Percentiles rank a stretch among this genome's conserved stretches.
Conservation (phyloP, 2,113 vertebrate species). For the Pelecanoides urinatrix region DNA sequence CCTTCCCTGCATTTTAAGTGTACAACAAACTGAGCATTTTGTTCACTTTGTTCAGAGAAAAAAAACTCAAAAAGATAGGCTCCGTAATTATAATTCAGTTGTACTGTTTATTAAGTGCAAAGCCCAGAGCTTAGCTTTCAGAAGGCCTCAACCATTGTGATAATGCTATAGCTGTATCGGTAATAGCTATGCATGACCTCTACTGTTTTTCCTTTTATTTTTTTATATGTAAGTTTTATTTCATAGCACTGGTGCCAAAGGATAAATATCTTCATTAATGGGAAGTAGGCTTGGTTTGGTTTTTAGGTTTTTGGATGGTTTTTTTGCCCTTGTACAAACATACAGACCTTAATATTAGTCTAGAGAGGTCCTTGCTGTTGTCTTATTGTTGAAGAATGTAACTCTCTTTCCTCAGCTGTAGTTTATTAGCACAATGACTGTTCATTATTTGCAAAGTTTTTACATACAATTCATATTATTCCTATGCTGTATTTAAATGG, state of each 20-base stretch:
- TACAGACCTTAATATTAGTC: not conserved
- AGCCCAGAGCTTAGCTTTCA: not conserved
- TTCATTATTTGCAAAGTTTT: not conserved
- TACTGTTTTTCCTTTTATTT: not conserved
- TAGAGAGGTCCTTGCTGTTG: not conserved
- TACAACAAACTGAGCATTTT: not conserved
- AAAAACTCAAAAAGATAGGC: not conserved
- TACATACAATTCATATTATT: not conserved
- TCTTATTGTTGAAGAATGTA: not conserved
- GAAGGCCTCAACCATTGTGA: not conserved
- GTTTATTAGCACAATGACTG: not conserved
- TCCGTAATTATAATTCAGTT: not conserved
- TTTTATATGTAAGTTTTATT: not conserved
- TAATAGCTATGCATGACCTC: not conserved
- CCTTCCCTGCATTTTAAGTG: not conserved
- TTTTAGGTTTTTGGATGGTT: not conserved
- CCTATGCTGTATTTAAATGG: not conserved
- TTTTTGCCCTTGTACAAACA: not conserved
- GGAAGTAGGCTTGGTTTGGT: not conserved
- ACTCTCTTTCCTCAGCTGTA: not conserved
- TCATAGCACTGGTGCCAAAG: not conserved
- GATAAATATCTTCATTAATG: not conserved
- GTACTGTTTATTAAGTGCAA: not conserved
- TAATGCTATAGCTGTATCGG: too few species aligned
- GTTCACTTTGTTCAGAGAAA: not conserved